A percentile compares a stretch with the other conserved stretches of the same genome.
Evolutionary conservation across 2,113 vertebrate species (phyloP).

Genomic region (Hippoglossus stenolepis): DNA sequence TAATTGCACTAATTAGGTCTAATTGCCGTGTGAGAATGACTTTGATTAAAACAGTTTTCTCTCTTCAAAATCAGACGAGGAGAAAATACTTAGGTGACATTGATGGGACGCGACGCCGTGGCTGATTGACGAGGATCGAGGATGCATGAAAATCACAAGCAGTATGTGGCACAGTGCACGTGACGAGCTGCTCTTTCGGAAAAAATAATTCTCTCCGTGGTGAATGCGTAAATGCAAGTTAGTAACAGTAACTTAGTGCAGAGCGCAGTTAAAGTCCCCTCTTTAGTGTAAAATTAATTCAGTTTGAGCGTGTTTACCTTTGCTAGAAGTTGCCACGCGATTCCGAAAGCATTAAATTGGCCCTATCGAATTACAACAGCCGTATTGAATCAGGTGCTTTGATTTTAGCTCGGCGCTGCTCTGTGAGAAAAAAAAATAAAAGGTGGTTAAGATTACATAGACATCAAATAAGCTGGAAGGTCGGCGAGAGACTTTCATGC

Average conservation of each 20-base stretch:
- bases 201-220: not conserved
- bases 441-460: slow-evolving; percentile 56
- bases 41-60: slow-evolving; percentile 87
- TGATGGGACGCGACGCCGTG: slow-evolving; percentile 58
- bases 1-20: slow-evolving; percentile 89
- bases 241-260: not conserved
- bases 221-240: slow-evolving; percentile 4
- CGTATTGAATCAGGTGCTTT: slow-evolving; percentile 62
- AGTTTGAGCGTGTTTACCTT: slow-evolving; percentile 50
- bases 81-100: slow-evolving; percentile 70
- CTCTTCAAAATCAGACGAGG: slow-evolving; percentile 74
- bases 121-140: slow-evolving; percentile 45
- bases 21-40: slow-evolving; percentile 86
- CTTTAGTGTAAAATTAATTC: slow-evolving; percentile 48
- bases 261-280: slow-evolving; percentile 24
- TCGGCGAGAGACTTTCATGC: slow-evolving; percentile 66
- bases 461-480: slow-evolving; percentile 72
- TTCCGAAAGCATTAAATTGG: slow-evolving; percentile 46
- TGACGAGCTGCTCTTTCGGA: not conserved
- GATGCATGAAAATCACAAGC: slow-evolving; percentile 9
- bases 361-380: slow-evolving; percentile 58
- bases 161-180: not conserved
- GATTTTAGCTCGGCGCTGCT: slow-evolving; percentile 51
- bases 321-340: slow-evolving; percentile 34
- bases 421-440: slow-evolving; percentile 53